Base-by-base conservation (phyloP, 2,888 invertebrate genomes). In the Amorpha juglandis region DNA sequence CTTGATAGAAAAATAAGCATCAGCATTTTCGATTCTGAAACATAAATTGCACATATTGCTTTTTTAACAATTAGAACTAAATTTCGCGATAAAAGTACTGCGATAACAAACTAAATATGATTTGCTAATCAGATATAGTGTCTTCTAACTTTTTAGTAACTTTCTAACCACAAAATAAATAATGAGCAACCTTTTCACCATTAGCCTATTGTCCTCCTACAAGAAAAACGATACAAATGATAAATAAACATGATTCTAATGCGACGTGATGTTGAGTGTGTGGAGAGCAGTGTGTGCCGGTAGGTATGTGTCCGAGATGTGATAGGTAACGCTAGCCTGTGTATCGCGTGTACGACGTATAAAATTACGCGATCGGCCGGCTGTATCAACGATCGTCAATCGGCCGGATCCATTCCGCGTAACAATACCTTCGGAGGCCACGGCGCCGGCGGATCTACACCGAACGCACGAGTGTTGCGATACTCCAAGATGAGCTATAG, bases 361-460 rank as follows among this genome's bases (percentile, higher is more conserved):
- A 89, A 84, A 80, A 82, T 92, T 92, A 91, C 92, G 86, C 88
- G 91, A 81, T 79, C 90, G 90, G 83, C 89, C 87, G 90, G 82
- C 90, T 90, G 91, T 90, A 92, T 92, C 92, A 92, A 91, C 92
- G 92, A 83, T 91, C 88, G 89, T 87, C 92, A 92, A 93, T 92
- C 91, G 92, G 78, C 85, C 85, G 85, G 91, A 91, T 92, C 87
- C 89, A 91, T 91, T 92, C 88, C 92, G 84, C 90, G 91, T 91
- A 92, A 92, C 92, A 90, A 92, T 91, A 92, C 89, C 90, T 90
- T 77, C 74, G 70, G 79, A 79, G 78, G 90, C 87, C 75, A 76
- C 33, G 47, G 75, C 65, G 71, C 2, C 0, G 52, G 82, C 82
- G 80, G 33, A 8, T 3, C 55, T 21, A 65, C 67, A 64, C 38